These are phyloP conservation scores for Fragum sueziense DNA, from an alignment of 2,888 invertebrate species.

Conservation along the genomic window DNA sequence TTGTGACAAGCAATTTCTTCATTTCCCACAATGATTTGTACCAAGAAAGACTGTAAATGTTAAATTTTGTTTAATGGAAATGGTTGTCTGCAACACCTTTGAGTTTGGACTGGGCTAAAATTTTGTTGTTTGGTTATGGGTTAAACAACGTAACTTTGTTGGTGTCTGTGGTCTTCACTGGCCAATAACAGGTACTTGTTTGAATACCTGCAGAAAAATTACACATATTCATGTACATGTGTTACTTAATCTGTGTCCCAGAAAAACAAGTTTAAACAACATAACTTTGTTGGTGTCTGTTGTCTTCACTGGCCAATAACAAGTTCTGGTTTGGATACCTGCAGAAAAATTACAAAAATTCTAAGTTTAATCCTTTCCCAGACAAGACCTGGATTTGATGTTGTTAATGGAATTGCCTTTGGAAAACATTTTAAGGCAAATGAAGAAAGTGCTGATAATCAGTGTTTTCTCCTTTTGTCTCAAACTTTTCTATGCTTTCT, in stretches of 20 bases:
- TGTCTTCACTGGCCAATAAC: constrained; percentile 86
- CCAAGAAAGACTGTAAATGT: too few species aligned
- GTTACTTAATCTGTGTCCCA: constrained; percentile 85
- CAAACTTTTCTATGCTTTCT: constrained; percentile 10
- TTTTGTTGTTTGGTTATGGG: too few species aligned
- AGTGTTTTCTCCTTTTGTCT: not conserved
- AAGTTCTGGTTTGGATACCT: constrained; percentile 84
- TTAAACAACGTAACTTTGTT: constrained; percentile 84
- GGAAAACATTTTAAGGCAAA: constrained; percentile 6
- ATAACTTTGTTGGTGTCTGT: constrained; percentile 84
- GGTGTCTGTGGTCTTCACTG: constrained; percentile 84
- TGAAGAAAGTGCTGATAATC: not conserved
- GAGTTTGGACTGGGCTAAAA: too few species aligned
- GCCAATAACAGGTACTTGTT: too few species aligned
- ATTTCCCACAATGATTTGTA: constrained; percentile 5
- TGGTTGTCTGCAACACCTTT: too few species aligned
- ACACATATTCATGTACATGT: not conserved
- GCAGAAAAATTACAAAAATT: too few species aligned
- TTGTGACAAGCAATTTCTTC: not conserved
- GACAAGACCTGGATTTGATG: too few species aligned
- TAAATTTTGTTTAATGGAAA: too few species aligned
- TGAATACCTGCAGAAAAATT: not conserved
- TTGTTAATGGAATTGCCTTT: too few species aligned
- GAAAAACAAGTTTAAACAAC: constrained; percentile 85
- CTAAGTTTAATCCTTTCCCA: too few species aligned